Evolutionary conservation across 2,888 invertebrate genomes (phyloP).

Genomic region (Leptopilina myrica): DNA sequence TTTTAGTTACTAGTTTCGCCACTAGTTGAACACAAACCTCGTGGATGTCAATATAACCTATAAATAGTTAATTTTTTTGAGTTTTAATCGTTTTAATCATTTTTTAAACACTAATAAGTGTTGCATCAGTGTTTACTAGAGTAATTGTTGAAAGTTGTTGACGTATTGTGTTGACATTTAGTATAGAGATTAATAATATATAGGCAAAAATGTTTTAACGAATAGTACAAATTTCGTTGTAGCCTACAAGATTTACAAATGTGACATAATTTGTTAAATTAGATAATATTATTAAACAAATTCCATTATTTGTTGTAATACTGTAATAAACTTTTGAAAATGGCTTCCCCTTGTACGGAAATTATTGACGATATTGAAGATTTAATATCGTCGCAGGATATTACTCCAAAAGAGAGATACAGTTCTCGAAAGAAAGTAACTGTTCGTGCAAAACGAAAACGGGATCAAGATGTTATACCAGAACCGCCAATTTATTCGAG

Average conservation of each 20-base stretch:
- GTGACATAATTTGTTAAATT: not conserved
- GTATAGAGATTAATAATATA: not conserved
- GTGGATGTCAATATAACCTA: constrained; percentile 10
- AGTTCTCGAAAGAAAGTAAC: constrained; percentile 84
- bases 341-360: constrained; percentile 82
- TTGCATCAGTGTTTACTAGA: not conserved
- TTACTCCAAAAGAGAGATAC: constrained; percentile 88
- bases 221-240: not conserved
- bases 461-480: constrained; percentile 58
- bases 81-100: not conserved
- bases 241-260: not conserved
- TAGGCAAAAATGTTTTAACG: not conserved
- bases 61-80: not conserved
- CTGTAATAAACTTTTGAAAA: constrained; percentile 61
- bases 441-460: constrained; percentile 79
- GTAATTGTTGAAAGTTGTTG: not conserved
- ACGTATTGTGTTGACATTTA: not conserved
- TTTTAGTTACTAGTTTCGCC: too few species aligned
- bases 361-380: constrained; percentile 91
- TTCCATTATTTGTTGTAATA: not conserved
- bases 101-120: not conserved
- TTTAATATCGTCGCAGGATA: constrained; percentile 87
- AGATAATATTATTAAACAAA: not conserved
- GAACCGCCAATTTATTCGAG: constrained; percentile 66
- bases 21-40: not conserved